These are phyloP conservation scores for Grantiella picta DNA, from an alignment of 2,113 vertebrate species.

Conservation along the genomic window DNA sequence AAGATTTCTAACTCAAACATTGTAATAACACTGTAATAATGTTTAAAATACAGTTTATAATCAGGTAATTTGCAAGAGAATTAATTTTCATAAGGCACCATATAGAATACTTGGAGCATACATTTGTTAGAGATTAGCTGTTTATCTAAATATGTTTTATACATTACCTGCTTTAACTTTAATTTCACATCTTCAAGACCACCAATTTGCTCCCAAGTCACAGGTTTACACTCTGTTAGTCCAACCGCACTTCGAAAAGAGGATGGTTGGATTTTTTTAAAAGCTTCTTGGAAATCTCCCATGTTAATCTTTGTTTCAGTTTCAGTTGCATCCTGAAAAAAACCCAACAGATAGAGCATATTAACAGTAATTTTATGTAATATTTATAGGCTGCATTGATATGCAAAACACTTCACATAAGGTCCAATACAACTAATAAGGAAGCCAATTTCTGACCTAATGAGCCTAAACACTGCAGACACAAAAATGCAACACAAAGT, in stretches of 20 bases:
- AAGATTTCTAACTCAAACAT: not conserved
- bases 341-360: not conserved
- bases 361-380: not conserved
- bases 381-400: not conserved
- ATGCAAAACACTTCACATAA: not conserved
- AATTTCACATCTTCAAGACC: constrained; percentile 91
- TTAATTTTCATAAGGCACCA: not conserved
- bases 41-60: not conserved
- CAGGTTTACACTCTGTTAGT: constrained; percentile 77
- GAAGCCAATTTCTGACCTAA: not conserved
- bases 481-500: not conserved
- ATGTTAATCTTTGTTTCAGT: constrained; percentile 51
- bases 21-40: not conserved
- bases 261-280: constrained; percentile 85
- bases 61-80: not conserved
- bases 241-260: constrained; percentile 84
- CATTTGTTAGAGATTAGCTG: not conserved
- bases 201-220: constrained; percentile 91
- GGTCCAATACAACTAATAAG: not conserved
- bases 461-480: not conserved
- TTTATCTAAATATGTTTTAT: not conserved
- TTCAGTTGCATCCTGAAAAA: constrained; percentile 70
- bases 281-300: constrained; percentile 82
- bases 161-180: constrained; percentile 86
- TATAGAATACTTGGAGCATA: not conserved